Evolutionary conservation across 2,888 invertebrate species (phyloP).

Genomic region (Eurois occulta): DNA sequence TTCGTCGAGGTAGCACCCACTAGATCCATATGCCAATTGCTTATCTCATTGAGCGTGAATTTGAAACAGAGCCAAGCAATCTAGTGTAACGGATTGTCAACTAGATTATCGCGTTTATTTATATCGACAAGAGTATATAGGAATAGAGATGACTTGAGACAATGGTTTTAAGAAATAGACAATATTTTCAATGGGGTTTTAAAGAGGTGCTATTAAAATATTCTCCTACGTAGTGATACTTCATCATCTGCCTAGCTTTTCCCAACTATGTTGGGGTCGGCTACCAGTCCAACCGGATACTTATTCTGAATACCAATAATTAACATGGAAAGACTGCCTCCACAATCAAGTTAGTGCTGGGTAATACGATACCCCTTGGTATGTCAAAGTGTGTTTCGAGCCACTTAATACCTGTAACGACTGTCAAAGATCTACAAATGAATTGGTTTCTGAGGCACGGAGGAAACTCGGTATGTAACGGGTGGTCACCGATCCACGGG

Average conservation of each 20-base stretch:
- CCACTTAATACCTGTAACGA: background rate
- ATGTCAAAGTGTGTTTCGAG: no score
- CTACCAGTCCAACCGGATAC: background rate
- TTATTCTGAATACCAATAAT: background rate
- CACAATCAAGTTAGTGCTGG: background rate
- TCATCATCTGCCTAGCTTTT: background rate
- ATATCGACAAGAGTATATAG: slow-evolving; percentile 40
- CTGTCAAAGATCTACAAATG: no score
- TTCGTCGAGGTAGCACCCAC: slow-evolving; percentile 15
- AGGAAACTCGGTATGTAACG: no score
- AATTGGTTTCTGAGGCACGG: no score
- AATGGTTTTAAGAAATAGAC: slow-evolving; percentile 25
- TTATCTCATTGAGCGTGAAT: slow-evolving; percentile 58
- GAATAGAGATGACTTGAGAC: background rate
- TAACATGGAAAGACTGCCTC: background rate
- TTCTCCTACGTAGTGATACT: background rate
- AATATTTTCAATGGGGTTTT: background rate
- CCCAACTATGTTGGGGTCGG: background rate
- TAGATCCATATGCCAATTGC: slow-evolving; percentile 46
- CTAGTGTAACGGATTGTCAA: slow-evolving; percentile 35
- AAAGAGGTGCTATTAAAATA: background rate
- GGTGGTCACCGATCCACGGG: no score
- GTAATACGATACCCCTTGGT: background rate
- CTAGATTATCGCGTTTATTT: slow-evolving; percentile 49
- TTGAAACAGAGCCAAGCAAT: slow-evolving; percentile 58